These are phyloP conservation scores for Cyanoderma ruficeps DNA, from an alignment of 2,113 vertebrate species.

Conservation along the genomic window DNA sequence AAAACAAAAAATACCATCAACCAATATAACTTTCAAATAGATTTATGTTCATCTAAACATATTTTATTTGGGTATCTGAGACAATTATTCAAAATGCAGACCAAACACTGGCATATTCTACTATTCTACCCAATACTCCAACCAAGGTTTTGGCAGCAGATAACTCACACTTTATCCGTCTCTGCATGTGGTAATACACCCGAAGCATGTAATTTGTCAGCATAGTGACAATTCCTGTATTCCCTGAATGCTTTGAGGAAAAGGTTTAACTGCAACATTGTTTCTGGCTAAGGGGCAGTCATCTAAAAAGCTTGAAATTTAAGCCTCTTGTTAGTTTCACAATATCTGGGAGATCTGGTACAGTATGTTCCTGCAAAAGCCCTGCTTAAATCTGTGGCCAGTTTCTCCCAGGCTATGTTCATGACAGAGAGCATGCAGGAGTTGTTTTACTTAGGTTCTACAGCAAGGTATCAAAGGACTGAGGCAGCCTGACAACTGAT, in stretches of 20 bases:
- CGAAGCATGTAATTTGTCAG: conserved; percentile 37
- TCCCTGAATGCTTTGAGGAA: conserved; percentile 64
- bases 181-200: conserved; percentile 29
- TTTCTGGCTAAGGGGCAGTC: conserved; percentile 57
- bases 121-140: not conserved
- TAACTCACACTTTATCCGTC: not conserved
- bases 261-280: conserved; percentile 64
- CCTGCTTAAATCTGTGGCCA: conserved; percentile 35
- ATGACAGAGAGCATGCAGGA: not conserved
- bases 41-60: not conserved
- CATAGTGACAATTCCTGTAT: conserved; percentile 54
- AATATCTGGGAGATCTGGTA: conserved; percentile 65
- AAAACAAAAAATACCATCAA: not conserved
- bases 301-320: conserved; percentile 51
- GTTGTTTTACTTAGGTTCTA: conserved; percentile 9
- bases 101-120: not conserved
- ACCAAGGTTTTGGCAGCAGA: conserved; percentile 36
- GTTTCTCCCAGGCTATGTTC: not conserved
- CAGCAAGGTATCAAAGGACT: not conserved
- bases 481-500: not conserved
- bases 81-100: not conserved
- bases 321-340: conserved; percentile 67
- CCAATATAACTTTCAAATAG: not conserved
- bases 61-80: not conserved
- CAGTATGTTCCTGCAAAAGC: conserved; percentile 52